Evolutionary conservation across 2,797 vertebrate genomes (phyloP).

Genomic region (Pangasius mekongensis): DNA sequence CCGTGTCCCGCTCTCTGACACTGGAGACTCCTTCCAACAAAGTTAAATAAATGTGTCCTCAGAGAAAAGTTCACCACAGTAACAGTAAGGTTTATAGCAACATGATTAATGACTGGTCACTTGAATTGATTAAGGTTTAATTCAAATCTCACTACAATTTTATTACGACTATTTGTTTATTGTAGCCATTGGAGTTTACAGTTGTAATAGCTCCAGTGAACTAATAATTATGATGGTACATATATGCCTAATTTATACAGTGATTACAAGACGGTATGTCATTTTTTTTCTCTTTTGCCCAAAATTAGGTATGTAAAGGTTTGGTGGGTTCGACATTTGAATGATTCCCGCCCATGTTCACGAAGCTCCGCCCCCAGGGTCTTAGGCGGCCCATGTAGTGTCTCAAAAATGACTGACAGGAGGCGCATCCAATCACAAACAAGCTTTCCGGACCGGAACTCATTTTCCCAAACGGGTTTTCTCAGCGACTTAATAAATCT

Average conservation of each 20-base stretch:
- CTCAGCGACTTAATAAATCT: not conserved
- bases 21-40: not conserved
- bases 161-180: not conserved
- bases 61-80: too few relatives aligned
- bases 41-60: not conserved
- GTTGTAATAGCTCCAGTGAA: too few relatives aligned
- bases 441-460: not conserved
- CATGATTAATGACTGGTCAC: not conserved
- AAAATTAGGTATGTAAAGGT: too few relatives aligned
- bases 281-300: too few relatives aligned
- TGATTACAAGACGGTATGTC: too few relatives aligned
- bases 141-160: too few relatives aligned
- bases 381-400: not conserved
- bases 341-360: not conserved
- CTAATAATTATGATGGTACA: not conserved
- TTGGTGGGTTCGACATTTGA: not conserved
- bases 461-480: not conserved
- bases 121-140: not conserved
- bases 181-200: not conserved
- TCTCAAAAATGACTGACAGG: not conserved
- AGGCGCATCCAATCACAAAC: not conserved
- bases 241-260: too few relatives aligned
- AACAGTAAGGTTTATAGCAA: too few relatives aligned
- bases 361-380: not conserved
- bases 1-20: not conserved